Conservation (phyloP, 1,140 invertebrate species). For the Caerostris darwini region DNA sequence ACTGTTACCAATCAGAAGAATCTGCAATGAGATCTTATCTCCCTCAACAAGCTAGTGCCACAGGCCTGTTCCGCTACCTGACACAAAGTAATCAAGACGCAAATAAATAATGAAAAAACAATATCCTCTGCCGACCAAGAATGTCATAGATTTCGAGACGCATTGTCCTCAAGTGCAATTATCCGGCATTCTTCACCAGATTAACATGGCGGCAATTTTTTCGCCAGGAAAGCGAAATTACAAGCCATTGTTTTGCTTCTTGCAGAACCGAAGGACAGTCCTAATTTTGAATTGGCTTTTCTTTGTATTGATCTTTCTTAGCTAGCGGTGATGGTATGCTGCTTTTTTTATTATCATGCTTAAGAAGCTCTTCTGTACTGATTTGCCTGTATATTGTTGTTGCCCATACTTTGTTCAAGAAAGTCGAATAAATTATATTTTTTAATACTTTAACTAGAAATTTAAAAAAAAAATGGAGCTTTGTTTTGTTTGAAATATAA, state of each 20-base stretch:
- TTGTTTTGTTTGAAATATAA: too few relatives aligned
- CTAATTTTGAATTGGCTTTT: slow-evolving; percentile 52
- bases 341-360: too few relatives aligned
- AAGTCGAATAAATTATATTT: too few relatives aligned
- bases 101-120: slow-evolving; percentile 67
- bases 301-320: slow-evolving; percentile 38
- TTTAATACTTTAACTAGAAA: too few relatives aligned
- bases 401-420: too few relatives aligned
- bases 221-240: slow-evolving; percentile 41
- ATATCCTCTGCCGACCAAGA: slow-evolving; percentile 28
- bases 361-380: too few relatives aligned
- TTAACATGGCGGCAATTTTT: slow-evolving; percentile 63
- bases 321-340: too few relatives aligned
- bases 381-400: too few relatives aligned
- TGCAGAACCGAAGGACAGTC: slow-evolving; percentile 22
- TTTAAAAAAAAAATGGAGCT: too few relatives aligned
- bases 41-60: not conserved
- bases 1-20: not conserved
- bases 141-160: slow-evolving; percentile 60
- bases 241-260: slow-evolving; percentile 59
- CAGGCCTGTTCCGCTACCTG: slow-evolving; percentile 46
- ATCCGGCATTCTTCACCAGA: slow-evolving; percentile 69
- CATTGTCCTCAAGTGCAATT: slow-evolving; percentile 68
- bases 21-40: slow-evolving; percentile 26
- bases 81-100: slow-evolving; percentile 66